A percentile compares a stretch with the other conserved stretches of the same genome.
These are phyloP conservation scores for Drosophila navojoa DNA, from an alignment of 1,140 invertebrate genomes.

Conservation along the genomic window DNA sequence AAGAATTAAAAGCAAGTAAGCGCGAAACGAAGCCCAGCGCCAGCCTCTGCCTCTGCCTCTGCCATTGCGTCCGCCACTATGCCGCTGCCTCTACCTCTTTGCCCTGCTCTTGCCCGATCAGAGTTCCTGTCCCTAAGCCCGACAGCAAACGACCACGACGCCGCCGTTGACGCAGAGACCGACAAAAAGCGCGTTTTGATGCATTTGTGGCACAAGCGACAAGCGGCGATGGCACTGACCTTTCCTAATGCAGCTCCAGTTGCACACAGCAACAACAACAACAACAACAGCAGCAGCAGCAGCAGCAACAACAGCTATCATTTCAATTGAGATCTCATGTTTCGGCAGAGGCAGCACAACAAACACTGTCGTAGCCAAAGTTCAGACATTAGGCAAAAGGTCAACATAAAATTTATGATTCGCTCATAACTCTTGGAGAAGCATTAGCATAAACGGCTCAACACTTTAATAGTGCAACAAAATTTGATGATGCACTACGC, in stretches of 20 bases:
- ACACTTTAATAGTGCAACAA: conserved; percentile 31
- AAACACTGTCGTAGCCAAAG: conserved; percentile 8
- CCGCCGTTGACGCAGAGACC: conserved; percentile 46
- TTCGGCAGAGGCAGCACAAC: conserved; percentile 5
- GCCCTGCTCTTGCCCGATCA: neutral
- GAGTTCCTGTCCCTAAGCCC: conserved; percentile 15
- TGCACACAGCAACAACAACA: conserved; percentile 52
- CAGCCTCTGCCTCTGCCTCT: neutral
- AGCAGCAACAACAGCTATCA: conserved; percentile 12
- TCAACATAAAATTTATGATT: conserved; percentile 17
- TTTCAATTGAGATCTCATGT: conserved; percentile 25
- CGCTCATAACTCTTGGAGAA: conserved; percentile 5
- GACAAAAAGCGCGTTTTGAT: conserved; percentile 79
- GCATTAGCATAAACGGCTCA: conserved; percentile 4
- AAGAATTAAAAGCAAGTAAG: conserved; percentile 81
- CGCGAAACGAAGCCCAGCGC: conserved; percentile 61
- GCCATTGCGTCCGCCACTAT: neutral
- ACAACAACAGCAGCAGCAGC: neutral
- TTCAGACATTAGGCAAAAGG: conserved; percentile 24
- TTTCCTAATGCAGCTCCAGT: conserved; percentile 78
- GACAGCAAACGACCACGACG: conserved; percentile 33
- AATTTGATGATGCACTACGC: conserved; percentile 24
- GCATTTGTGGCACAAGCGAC: conserved; percentile 71
- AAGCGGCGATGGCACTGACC: conserved; percentile 71
- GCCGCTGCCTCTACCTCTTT: neutral